A percentile compares a stretch with the other conserved stretches of the same genome.
Conservation (phyloP, 2,113 vertebrate species). For the Isurus oxyrinchus region DNA sequence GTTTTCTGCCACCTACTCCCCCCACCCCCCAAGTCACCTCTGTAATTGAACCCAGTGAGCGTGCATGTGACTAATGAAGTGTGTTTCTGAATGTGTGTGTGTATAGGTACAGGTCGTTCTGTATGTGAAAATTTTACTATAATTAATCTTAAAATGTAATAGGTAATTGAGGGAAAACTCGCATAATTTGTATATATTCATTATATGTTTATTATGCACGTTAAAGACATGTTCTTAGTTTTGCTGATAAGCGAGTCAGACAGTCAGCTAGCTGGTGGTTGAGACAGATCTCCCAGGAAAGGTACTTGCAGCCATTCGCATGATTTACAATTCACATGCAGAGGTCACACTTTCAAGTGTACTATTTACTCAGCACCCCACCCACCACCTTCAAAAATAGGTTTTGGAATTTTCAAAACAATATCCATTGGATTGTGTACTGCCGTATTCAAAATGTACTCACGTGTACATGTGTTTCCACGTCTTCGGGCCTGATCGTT, state of each 20-base stretch:
- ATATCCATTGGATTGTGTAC: neutral
- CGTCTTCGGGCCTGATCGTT: neutral
- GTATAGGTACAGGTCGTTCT: neutral
- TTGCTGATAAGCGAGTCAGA: neutral
- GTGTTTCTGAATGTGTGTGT: neutral
- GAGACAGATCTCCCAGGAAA: neutral
- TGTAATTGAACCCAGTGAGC: too few relatives aligned
- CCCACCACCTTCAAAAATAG: neutral
- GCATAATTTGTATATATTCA: neutral
- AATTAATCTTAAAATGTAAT: neutral
- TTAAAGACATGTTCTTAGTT: neutral
- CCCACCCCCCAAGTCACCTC: too few relatives aligned
- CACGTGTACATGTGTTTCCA: neutral
- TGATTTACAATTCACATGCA: neutral
- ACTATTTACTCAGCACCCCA: neutral
- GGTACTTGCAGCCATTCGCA: neutral
- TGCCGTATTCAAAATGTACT: neutral
- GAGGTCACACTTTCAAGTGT: neutral
- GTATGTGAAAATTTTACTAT: neutral
- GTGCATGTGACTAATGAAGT: neutral
- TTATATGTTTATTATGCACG: neutral
- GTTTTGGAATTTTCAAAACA: neutral
- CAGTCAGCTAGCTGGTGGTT: neutral
- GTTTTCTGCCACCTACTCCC: too few relatives aligned
- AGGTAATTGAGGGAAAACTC: neutral